These are phyloP conservation scores for Megaceryle torquata DNA, from an alignment of 2,113 vertebrate genomes.

Conservation along the genomic window DNA sequence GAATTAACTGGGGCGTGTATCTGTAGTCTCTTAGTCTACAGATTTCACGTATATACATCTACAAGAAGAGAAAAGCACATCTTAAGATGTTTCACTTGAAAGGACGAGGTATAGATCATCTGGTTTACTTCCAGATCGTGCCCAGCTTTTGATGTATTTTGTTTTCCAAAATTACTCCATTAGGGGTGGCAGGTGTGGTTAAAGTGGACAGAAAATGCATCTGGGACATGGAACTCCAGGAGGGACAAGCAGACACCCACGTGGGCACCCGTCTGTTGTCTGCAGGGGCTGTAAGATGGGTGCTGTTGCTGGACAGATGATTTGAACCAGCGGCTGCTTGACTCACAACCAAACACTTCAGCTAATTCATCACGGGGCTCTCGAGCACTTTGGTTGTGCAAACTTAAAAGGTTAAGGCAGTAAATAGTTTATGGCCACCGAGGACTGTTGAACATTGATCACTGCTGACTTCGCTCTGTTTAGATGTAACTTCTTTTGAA, in stretches of 20 bases:
- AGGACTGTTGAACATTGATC: slow-evolving; percentile 37
- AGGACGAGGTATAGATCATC: background rate
- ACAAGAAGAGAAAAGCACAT: background rate
- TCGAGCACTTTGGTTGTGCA: slow-evolving; percentile 5
- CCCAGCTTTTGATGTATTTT: background rate
- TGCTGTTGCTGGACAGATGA: slow-evolving; percentile 19
- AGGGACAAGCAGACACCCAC: background rate
- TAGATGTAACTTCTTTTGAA: slow-evolving; percentile 54
- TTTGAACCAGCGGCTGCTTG: slow-evolving; percentile 13
- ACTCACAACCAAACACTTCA: slow-evolving; percentile 31
- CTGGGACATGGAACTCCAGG: background rate
- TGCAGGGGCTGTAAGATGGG: background rate
- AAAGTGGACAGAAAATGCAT: rapidly evolving
- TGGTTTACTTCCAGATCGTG: background rate
- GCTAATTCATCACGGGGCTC: slow-evolving; percentile 60
- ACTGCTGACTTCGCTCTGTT: slow-evolving; percentile 36
- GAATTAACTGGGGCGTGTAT: background rate
- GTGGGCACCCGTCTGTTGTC: background rate
- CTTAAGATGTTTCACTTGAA: background rate
- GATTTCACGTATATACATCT: background rate
- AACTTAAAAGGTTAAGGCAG: slow-evolving; percentile 52
- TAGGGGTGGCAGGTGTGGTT: background rate
- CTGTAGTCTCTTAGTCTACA: background rate
- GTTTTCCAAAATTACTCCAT: background rate
- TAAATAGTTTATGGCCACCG: slow-evolving; percentile 64